These are phyloP conservation scores for Thripadectes ignobilis DNA, from an alignment of 2,797 vertebrate species.

Conservation along the genomic window DNA sequence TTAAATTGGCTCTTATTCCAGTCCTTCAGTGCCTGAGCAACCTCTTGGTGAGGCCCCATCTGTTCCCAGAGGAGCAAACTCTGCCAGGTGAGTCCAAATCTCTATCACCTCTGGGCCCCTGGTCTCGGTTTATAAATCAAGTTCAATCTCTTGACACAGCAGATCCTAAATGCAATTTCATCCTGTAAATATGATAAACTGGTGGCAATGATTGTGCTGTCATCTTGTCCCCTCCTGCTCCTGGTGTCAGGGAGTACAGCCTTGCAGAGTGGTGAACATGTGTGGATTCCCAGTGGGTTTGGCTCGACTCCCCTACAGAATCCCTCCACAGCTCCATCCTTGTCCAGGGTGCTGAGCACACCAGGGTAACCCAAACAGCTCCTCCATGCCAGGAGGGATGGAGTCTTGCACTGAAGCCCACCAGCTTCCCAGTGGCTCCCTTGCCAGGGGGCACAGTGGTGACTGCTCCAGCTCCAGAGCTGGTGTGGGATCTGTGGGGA, in stretches of 20 bases:
- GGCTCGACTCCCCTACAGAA: background rate
- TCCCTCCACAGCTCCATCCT: rapidly evolving
- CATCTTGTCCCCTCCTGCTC: background rate
- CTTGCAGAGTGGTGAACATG: background rate
- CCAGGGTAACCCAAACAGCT: background rate
- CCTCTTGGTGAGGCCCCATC: background rate
- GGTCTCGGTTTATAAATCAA: background rate
- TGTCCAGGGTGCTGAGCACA: background rate
- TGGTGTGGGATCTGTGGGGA: rapidly evolving
- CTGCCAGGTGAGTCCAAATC: background rate
- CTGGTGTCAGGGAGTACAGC: background rate
- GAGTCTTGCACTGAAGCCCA: rapidly evolving
- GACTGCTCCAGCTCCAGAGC: background rate
- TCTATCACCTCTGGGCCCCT: rapidly evolving
- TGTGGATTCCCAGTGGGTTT: background rate
- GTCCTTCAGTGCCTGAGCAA: background rate
- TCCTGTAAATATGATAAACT: background rate
- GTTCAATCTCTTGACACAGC: background rate
- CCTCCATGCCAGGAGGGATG: background rate
- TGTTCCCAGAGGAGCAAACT: background rate
- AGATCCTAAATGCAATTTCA: background rate
- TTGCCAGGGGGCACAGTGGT: background rate
- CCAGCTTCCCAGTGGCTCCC: background rate
- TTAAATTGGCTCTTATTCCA: background rate
- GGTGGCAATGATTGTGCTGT: background rate